Base-by-base conservation (phyloP, 64 coral and sea anemone species). In the Hydrozoanthus tunicans region DNA sequence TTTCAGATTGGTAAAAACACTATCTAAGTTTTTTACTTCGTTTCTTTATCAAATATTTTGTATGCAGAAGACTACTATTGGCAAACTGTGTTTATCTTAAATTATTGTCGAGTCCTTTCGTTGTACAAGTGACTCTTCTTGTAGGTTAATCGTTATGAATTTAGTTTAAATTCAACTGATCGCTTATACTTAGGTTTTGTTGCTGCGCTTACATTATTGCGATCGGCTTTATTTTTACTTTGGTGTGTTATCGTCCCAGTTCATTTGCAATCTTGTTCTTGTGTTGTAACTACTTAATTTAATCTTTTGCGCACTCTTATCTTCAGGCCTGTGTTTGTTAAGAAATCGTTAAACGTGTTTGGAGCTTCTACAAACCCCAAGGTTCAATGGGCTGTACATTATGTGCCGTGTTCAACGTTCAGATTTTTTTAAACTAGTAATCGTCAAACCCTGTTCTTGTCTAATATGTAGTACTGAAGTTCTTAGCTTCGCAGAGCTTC, bases 61-160 rank as follows among this genome's bases (percentile, higher is more conserved):
- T 59, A 88, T 88, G 51, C 61, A 55, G 12, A 69, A 88, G n/a
- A 88, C 20, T 6, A 59, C 59, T 69, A 55, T 56, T 32, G 10
- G 72, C 43, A 76, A 15, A 32, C 74, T 27, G 24, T 74, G 84
- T 72, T 25, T 63, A 14, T 60, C 53, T 61, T 88, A 88, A 88
- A 69, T 88, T 88, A 88, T 88, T 88, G 69, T 88, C 17, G 11
- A 74, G 69, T 88, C 54, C 70, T 9, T 88, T 73, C 14, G 69
- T 88, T 32, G 55, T 59, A 24, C 12, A 69, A 72, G 81, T 70
- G 54, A 85, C 63, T 67, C 51, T 58, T 73, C 6, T 27, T 86
- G 26, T 73, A 56, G 51, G 70, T 70, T 24, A 52, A 25, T 6
- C 24, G 43, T 25, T 27, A 72, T 56, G 17, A 25, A 14, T 25